A percentile compares a stretch with the other conserved stretches of the same genome.
Evolutionary conservation across 2,113 vertebrate genomes (phyloP).

Genomic region (Indri indri): DNA sequence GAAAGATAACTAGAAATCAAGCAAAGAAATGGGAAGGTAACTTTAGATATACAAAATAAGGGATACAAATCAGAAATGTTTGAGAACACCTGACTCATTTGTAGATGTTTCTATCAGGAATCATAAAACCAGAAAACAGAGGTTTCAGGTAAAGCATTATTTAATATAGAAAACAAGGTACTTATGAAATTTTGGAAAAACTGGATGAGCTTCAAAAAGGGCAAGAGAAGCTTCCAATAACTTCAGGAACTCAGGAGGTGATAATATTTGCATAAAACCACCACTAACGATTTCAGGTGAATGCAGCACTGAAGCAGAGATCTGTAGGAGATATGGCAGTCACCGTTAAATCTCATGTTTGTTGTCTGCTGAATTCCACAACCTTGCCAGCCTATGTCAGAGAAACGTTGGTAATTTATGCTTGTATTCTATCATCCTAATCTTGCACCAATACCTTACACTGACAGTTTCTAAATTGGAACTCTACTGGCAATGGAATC

Average conservation of each 20-base stretch:
- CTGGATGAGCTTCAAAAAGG: not conserved
- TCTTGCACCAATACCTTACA: not conserved
- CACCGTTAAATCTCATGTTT: not conserved
- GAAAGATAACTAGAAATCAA: not conserved
- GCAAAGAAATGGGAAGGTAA: not conserved
- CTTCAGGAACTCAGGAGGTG: not conserved
- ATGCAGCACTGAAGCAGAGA: too few relatives aligned
- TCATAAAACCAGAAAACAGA: not conserved
- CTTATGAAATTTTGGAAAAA: not conserved
- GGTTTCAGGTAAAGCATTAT: not conserved
- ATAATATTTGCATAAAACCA: not conserved
- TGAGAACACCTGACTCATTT: not conserved
- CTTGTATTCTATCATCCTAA: not conserved
- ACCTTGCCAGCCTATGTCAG: too few relatives aligned
- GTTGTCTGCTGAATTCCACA: not conserved
- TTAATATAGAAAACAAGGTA: not conserved
- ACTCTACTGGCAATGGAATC: too few relatives aligned
- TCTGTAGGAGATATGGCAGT: too few relatives aligned
- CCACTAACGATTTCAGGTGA: not conserved
- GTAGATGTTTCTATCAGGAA: not conserved
- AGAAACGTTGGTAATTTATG: too few relatives aligned
- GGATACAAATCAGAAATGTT: not conserved
- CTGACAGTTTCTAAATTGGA: not conserved
- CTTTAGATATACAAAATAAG: not conserved
- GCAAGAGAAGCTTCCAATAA: not conserved